phyloP scores from a whole-genome alignment of 2,113 vertebrate genomes.

The Nibea coibor region DNA sequence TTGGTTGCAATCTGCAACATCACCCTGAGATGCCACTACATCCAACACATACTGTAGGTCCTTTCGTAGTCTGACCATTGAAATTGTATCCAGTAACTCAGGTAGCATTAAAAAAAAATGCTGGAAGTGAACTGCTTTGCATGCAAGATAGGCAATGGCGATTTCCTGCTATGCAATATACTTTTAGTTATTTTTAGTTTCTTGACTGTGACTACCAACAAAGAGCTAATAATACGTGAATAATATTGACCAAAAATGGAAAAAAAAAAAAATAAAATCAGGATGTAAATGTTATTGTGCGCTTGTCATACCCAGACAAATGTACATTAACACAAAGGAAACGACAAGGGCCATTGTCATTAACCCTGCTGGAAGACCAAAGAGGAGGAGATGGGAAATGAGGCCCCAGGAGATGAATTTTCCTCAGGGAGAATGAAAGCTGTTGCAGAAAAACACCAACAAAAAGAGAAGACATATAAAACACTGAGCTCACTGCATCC shows the following conservation, averaged over 20 bases:
- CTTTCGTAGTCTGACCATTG: not conserved
- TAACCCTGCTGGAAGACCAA: not conserved
- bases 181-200: not conserved
- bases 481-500: not conserved
- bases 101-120: not conserved
- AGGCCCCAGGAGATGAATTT: not conserved
- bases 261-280: not conserved
- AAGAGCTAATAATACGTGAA: not conserved
- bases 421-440: not conserved
- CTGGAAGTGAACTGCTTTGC: not conserved
- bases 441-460: constrained; percentile 3
- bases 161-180: not conserved
- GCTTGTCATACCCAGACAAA: not conserved
- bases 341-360: not conserved
- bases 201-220: not conserved
- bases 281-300: not conserved
- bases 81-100: not conserved
- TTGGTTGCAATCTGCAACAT: too few relatives aligned
- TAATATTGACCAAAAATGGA: not conserved
- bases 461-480: not conserved
- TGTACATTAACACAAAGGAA: not conserved
- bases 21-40: too few relatives aligned
- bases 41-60: too few relatives aligned
- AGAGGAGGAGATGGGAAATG: not conserved
- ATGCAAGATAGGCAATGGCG: not conserved